These are phyloP conservation scores for Tachysurus fulvidraco DNA, from an alignment of 2,113 vertebrate species.

Conservation along the genomic window DNA sequence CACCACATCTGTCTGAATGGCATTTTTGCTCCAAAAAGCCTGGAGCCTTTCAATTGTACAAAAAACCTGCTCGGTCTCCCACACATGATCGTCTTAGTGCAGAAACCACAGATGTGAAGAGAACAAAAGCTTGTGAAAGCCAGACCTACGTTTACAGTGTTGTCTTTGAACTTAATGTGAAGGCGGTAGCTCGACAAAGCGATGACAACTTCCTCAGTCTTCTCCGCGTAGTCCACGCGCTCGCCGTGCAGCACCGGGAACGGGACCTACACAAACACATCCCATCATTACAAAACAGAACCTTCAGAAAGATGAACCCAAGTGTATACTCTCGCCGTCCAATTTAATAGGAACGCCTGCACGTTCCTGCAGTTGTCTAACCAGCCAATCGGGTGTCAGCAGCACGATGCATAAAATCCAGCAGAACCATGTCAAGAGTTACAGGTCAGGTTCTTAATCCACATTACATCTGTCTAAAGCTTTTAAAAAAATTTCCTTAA, in stretches of 20 bases:
- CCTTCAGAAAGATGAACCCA: not conserved
- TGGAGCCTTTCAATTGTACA: not conserved
- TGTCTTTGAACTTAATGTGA: slow-evolving; percentile 97
- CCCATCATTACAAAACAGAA: not conserved
- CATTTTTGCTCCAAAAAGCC: not conserved
- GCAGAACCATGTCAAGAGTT: too few relatives aligned
- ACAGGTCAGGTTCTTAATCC: too few relatives aligned
- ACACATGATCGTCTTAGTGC: not conserved
- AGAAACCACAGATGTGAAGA: not conserved
- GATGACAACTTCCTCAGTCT: slow-evolving; percentile 90
- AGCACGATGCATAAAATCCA: too few relatives aligned
- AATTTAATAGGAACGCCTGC: too few relatives aligned
- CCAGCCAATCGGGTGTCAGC: too few relatives aligned
- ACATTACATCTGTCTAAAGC: too few relatives aligned
- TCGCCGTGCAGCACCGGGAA: slow-evolving; percentile 94
- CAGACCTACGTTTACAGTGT: slow-evolving; percentile 86
- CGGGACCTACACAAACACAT: slow-evolving; percentile 77
- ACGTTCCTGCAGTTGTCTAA: too few relatives aligned
- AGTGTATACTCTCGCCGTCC: too few relatives aligned
- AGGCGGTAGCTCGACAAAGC: slow-evolving; percentile 95
- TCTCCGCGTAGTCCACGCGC: slow-evolving; percentile 90
- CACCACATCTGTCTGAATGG: not conserved
- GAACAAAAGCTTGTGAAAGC: not conserved
- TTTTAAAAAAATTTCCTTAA: too few relatives aligned
- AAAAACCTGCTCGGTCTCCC: not conserved